Evolutionary conservation across 2,113 vertebrate species (phyloP).

Genomic region (Odontesthes bonariensis): DNA sequence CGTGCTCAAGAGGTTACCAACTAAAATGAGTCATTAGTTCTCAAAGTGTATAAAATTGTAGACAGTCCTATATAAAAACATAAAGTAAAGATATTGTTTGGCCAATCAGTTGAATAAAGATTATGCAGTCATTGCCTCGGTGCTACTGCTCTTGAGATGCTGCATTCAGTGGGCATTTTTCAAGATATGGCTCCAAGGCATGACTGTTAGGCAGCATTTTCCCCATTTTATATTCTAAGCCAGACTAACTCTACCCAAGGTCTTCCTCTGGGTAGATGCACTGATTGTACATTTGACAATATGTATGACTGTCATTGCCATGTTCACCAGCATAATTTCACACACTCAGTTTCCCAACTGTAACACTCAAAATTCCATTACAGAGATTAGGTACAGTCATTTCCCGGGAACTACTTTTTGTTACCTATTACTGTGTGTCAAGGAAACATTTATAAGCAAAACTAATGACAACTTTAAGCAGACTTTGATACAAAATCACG

Average conservation of each 20-base stretch:
- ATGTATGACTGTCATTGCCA: background rate
- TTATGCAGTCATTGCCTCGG: too few species aligned
- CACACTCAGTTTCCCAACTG: background rate
- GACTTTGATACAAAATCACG: slow-evolving; percentile 3
- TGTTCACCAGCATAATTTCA: background rate
- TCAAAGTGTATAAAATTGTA: too few species aligned
- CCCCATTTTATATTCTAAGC: background rate
- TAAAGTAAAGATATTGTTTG: too few species aligned
- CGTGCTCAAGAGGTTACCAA: background rate
- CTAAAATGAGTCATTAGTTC: background rate
- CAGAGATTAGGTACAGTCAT: background rate
- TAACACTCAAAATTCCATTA: background rate
- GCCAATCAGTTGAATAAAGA: too few species aligned
- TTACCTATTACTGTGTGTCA: slow-evolving; percentile 16
- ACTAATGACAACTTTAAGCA: slow-evolving; percentile 24
- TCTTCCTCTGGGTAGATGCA: background rate
- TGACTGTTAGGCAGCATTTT: background rate
- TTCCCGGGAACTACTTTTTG: background rate
- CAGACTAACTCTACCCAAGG: background rate
- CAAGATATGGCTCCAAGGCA: background rate
- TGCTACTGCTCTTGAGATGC: background rate
- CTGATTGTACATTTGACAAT: background rate
- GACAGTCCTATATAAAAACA: too few species aligned
- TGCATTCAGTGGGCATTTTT: background rate
- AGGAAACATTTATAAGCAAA: slow-evolving; percentile 8